These are phyloP conservation scores for Trematomus loennbergii DNA, from an alignment of 2,113 vertebrate species.

Conservation along the genomic window DNA sequence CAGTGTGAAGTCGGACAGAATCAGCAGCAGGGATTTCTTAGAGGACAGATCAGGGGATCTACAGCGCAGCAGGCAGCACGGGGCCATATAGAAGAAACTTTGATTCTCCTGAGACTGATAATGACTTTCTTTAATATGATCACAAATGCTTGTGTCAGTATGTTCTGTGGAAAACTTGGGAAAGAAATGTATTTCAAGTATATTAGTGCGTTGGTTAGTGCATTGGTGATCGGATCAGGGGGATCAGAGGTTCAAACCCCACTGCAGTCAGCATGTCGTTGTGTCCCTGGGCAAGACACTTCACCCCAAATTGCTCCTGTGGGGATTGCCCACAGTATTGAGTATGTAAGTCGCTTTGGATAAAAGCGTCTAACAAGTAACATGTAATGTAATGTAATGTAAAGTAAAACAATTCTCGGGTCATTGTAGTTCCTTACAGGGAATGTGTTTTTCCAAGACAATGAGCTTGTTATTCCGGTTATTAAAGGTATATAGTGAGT, in stretches of 20 bases:
- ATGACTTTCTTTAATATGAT: constrained; percentile 47
- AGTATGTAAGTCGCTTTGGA: too few relatives aligned
- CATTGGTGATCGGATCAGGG: too few relatives aligned
- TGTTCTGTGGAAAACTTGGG: neutral
- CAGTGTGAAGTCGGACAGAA: constrained; percentile 57
- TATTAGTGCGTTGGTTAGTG: too few relatives aligned
- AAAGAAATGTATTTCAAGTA: constrained; percentile 1
- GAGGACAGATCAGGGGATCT: constrained; percentile 62
- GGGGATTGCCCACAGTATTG: too few relatives aligned
- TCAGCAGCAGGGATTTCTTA: constrained; percentile 48
- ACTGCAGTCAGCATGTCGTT: too few relatives aligned
- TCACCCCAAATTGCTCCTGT: too few relatives aligned
- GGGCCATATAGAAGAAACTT: constrained; percentile 17
- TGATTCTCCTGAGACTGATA: constrained; percentile 55
- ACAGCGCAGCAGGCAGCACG: constrained; percentile 16
- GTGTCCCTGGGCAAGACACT: too few relatives aligned
- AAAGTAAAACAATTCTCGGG: neutral
- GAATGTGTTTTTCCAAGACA: neutral
- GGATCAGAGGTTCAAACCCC: too few relatives aligned
- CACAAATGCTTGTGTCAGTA: neutral
- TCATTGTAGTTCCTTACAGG: neutral
- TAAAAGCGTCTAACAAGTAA: too few relatives aligned
- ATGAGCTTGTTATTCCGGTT: neutral
- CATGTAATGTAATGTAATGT: too few relatives aligned
- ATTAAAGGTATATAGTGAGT: too few relatives aligned